Percentiles rank a stretch among this genome's conserved stretches.
phyloP scores from a whole-genome alignment of 2,113 vertebrate species.

The Indicator indicator region DNA sequence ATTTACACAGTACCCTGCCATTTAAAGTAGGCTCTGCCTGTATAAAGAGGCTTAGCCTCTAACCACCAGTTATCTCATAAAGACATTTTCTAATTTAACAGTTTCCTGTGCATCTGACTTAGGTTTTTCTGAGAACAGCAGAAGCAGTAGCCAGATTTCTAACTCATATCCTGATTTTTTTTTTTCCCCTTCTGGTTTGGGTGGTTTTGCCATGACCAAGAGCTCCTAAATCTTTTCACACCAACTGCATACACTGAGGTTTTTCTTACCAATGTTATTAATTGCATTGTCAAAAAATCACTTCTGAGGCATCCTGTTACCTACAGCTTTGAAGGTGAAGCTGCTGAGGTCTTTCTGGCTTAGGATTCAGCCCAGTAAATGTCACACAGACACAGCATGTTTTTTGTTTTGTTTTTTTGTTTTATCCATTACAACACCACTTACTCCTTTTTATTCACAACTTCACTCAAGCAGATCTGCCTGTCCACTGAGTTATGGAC shows the following conservation, averaged over 20 bases:
- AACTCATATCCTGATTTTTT: conserved; percentile 34
- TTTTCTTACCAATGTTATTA: conserved; percentile 9
- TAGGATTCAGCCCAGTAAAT: not conserved
- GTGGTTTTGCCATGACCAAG: not conserved
- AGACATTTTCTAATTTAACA: conserved; percentile 63
- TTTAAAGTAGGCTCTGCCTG: not conserved
- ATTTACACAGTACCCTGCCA: not conserved
- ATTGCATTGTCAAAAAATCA: not conserved
- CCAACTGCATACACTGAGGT: not conserved
- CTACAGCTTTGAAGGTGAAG: not conserved
- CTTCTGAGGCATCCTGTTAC: not conserved
- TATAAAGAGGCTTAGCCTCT: not conserved
- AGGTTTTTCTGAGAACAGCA: not conserved
- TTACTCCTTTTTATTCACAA: not conserved
- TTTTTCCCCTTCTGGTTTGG: conserved; percentile 17
- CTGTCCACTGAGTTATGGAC: conserved; percentile 28
- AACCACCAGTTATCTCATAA: conserved; percentile 61
- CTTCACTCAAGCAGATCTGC: not conserved
- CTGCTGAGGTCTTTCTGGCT: conserved; percentile 22
- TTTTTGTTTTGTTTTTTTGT: too few species aligned
- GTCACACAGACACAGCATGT: not conserved
- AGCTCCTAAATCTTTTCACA: conserved; percentile 31
- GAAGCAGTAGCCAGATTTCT: conserved; percentile 23
- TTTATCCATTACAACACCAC: not conserved
- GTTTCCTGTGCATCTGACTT: conserved; percentile 50